Base-by-base conservation (phyloP, 1,140 invertebrate species). In the Zophobas morio region DNA sequence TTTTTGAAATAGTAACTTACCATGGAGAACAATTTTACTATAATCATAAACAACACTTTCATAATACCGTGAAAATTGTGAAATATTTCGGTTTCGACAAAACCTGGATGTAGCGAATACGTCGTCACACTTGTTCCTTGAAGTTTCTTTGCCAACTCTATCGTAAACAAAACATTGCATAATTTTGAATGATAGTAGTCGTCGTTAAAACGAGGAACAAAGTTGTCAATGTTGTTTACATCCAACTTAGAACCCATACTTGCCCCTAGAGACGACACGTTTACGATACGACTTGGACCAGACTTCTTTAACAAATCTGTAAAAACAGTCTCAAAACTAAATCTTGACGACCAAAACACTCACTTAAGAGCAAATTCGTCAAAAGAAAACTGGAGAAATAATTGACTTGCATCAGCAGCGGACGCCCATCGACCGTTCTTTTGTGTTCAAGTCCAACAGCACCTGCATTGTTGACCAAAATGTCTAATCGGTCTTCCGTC, bases 241-340 rank as follows among this genome's bases (percentile, higher is more conserved):
- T 93, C 87, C 20, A 94, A 90, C 6, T 34, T 8, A 4, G 53
- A 20, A 34, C 35, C 33, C 35, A n/a, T 33, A 3, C 86, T 86
- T 85, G 94, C 91, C 20, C 90, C 88, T 33, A 89, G 80, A 0
- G 93, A 94, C 0, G 93, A 91, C 1, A 94, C 90, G 80, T 91
- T 93, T 6, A 95, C 86, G 51, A 95, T 92, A 54, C 93, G 87
- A 80, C 87, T 88, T 1, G 92, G 90, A 5, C 88, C 20, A 32
- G 51, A 1, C 33, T 32, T 53, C 57, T 6, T 47, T 6, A 60
- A 40, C 20, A 39, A 47, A 35, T 0, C 6, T 6, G 49, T 1
- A 32, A 47, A 20, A 20, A 20, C 20, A 20, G 20, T 20, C 20
- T 20, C 20, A 20, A 20, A 20, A 20, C 20, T 20, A 20, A 20